A percentile compares a stretch with the other conserved stretches of the same genome.
These are phyloP conservation scores for Microcebus murinus DNA, from an alignment of 2,113 vertebrate genomes.

Conservation along the genomic window DNA sequence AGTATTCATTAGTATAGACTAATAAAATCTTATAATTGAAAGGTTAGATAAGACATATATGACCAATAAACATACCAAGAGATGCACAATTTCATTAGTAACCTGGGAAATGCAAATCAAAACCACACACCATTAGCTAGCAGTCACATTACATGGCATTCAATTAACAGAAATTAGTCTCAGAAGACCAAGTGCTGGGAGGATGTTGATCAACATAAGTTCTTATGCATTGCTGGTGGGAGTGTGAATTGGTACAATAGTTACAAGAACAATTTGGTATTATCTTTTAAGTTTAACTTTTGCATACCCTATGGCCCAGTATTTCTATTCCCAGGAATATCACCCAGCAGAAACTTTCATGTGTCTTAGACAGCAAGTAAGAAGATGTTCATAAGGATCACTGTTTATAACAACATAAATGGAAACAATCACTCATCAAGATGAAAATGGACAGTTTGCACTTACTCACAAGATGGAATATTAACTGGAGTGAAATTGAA, in stretches of 20 bases:
- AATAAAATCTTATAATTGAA: conserved; percentile 23
- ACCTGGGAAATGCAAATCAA: not conserved
- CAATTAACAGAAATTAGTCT: not conserved
- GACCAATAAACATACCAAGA: not conserved
- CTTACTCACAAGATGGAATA: not conserved
- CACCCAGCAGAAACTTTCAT: not conserved
- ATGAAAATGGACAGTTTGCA: not conserved
- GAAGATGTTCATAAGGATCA: not conserved
- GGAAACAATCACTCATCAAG: not conserved
- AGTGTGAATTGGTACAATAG: not conserved
- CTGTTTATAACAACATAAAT: not conserved
- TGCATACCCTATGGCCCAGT: not conserved
- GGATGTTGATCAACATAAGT: not conserved
- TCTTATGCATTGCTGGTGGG: not conserved
- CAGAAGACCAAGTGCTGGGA: not conserved
- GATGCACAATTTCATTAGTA: not conserved
- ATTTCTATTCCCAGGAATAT: not conserved
- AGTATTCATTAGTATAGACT: not conserved
- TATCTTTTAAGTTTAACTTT: not conserved
- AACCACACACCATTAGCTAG: not conserved
- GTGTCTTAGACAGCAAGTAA: not conserved
- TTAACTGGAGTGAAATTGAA: not conserved
- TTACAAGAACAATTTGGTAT: not conserved
- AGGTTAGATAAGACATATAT: not conserved
- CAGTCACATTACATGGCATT: not conserved